Evolutionary conservation across 2,797 vertebrate species (phyloP).

Genomic region (Falco cherrug): DNA sequence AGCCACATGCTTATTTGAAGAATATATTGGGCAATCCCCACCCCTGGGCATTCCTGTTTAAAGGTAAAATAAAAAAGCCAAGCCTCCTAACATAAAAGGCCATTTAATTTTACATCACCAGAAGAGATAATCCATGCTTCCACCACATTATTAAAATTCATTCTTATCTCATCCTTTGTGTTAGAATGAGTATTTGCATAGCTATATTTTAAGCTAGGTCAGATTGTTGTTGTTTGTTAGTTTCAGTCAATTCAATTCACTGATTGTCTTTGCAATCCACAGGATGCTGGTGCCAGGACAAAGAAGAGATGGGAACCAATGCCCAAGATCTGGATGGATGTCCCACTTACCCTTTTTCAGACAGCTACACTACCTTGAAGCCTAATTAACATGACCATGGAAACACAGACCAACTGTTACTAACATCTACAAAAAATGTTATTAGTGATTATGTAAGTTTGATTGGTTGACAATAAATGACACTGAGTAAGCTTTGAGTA

Average conservation of each 20-base stretch:
- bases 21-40: neutral
- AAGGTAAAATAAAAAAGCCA: neutral
- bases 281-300: neutral
- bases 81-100: neutral
- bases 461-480: neutral
- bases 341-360: neutral
- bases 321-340: neutral
- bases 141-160: neutral
- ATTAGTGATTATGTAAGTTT: neutral
- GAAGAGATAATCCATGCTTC: neutral
- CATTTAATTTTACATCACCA: neutral
- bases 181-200: neutral
- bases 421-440: rapidly evolving
- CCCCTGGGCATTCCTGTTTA: neutral
- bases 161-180: neutral
- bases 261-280: neutral
- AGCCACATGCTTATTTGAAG: neutral
- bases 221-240: neutral
- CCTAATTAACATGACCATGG: neutral
- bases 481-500: neutral
- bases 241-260: neutral
- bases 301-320: neutral
- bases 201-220: neutral
- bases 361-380: neutral
- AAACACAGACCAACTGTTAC: neutral